Evolutionary conservation across 2,888 invertebrate species (phyloP), one percentile per base, ranked within the genome.

Genomic region (Agrochola macilenta): DNA sequence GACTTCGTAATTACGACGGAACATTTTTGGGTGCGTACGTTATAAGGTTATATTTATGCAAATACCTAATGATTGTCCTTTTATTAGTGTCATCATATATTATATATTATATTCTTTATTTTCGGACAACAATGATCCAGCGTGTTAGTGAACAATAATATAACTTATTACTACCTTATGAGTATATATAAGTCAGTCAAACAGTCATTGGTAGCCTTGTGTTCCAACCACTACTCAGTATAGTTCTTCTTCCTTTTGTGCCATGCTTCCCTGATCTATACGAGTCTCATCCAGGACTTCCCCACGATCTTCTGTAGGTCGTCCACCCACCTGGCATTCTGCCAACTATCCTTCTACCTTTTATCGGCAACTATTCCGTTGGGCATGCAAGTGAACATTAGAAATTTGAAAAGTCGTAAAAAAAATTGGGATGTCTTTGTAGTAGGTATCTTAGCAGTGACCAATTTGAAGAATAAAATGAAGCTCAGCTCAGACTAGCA

Each of bases 1-100:
- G 74, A 23, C 64, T 20, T 57, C n/a, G 76, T 84, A 72, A 72
- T 76, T 84, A 69, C 52, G 35, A 2, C 11, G 11, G 12, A 54
- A 54, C n/a, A 5, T 26, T 69, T 66, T 76, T 65, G 20, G 43
- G 20, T 70, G 60, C 65, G 35, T 54, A n/a, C 43, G 65, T 65
- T 69, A 57, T 12, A 54, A 65, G 39, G 52, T 54, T 60, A 70
- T 65, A 17, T 54, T 43, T 43, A 39, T 57, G 14, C n/a, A 12
- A 30, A 39, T 35, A 17, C 1, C 1, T 35, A 61, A 46, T 43
- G 12, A 26, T 49, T 8, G 3, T 20, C 1, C 2, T 26, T 17
- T 26, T 68, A 30, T 52, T n/a, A 9, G 7, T 20, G 17, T 11
- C 17, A 14, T 54, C 5, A 11, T 65, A 35, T 3, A 35, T 35